These are phyloP conservation scores for Ellobium chinense DNA, from an alignment of 2,888 invertebrate genomes.

Conservation along the genomic window DNA sequence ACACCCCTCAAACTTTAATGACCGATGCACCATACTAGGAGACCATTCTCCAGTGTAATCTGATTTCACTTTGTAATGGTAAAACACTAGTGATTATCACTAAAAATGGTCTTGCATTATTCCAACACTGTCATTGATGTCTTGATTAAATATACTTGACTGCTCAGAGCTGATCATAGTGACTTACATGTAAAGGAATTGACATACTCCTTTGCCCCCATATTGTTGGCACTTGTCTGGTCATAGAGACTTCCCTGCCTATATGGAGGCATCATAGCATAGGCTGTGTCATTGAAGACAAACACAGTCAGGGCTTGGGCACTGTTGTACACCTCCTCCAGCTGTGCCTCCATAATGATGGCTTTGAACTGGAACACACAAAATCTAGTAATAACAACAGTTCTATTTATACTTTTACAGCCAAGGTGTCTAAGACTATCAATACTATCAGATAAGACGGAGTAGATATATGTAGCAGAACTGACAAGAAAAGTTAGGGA, in stretches of 20 bases:
- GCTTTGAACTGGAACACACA: slow-evolving; percentile 39
- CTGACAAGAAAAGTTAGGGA: too few species aligned
- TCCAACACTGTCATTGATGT: too few species aligned
- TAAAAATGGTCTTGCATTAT: too few species aligned
- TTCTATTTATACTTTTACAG: neutral
- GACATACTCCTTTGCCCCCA: slow-evolving; percentile 74
- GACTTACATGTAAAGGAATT: slow-evolving; percentile 51
- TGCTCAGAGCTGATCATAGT: too few species aligned
- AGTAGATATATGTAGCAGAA: too few species aligned
- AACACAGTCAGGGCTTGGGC: slow-evolving; percentile 35
- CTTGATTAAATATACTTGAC: too few species aligned
- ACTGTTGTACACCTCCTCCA: slow-evolving; percentile 15
- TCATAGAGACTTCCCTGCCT: slow-evolving; percentile 14
- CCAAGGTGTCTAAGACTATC: neutral
- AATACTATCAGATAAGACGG: too few species aligned
- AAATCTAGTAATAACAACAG: neutral
- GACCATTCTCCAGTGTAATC: too few species aligned
- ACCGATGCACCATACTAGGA: too few species aligned
- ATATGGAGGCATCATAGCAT: slow-evolving; percentile 33
- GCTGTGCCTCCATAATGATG: slow-evolving; percentile 25
- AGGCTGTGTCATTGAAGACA: slow-evolving; percentile 47
- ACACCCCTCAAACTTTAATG: too few species aligned
- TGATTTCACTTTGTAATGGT: too few species aligned
- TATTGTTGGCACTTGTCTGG: neutral
- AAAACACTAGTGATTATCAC: too few species aligned